Evolutionary conservation across 2,888 invertebrate genomes (phyloP), one percentile per base, ranked within the genome.

Genomic region (Monoplex corrugatus): DNA sequence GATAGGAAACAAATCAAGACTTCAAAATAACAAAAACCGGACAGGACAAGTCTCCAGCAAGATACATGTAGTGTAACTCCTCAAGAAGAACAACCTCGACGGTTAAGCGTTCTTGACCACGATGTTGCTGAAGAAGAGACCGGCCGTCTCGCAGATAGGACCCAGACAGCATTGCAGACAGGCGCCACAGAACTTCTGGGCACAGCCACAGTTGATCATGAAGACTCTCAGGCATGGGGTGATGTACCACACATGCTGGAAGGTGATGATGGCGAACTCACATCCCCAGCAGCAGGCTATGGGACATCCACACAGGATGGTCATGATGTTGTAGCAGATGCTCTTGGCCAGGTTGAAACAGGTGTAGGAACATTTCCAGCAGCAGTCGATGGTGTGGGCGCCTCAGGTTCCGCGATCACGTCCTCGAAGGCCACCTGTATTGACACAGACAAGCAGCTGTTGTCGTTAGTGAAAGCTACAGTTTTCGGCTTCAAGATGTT

Each of bases 211-310:
- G 94, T 97, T 97, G 94, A 98, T 97, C 96, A 97, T 97, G 95
- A 97, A 97, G 90, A 96, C 97, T 87, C 97, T 96, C 86, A 98
- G 96, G 89, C 97, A 97, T 0, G 98, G 98, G 0, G 97, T 97
- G 43, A 97, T 96, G 95, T 97, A 97, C 98, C 98, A 98, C 93
- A 98, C 97, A 96, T 98, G 97, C 78, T 92, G 78, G 91, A 94
- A 95, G 8, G 98, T 97, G 16, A 98, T 96, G 92, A 97, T 82
- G 78, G 94, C 95, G 89, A 94, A 95, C 89, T 93, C 92, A 84
- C 94, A 94, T 28, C 95, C 95, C 86, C 97, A 96, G 91, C 97
- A 96, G 90, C 97, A 96, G 0, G 97, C 97, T 87, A 97, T 96
- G 43, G 97, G 96, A 10, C 98, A 97, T 0, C 97, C 98, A 13